Percentiles rank a stretch among this genome's conserved stretches.
These are phyloP conservation scores for Gryllus bimaculatus DNA, from an alignment of 1,140 invertebrate genomes.

Conservation along the genomic window DNA sequence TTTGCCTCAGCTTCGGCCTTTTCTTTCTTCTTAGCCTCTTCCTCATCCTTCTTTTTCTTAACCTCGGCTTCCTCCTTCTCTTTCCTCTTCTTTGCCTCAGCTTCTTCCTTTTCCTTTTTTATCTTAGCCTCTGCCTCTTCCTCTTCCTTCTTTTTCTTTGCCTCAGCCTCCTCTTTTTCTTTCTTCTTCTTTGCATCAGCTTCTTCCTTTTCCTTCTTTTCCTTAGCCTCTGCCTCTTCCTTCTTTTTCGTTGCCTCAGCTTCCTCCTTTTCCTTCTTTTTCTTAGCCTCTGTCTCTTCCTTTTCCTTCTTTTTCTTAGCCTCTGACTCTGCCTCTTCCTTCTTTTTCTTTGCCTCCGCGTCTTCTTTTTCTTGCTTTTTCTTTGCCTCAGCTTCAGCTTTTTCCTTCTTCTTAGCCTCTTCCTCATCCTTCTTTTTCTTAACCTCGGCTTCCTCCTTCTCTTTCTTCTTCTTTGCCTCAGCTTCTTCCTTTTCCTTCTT, in stretches of 20 bases:
- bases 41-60: slow-evolving; percentile 21
- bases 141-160: slow-evolving; percentile 25
- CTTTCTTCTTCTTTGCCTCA: slow-evolving; percentile 20
- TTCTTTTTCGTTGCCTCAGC: not conserved
- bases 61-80: slow-evolving; percentile 23
- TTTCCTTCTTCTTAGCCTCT: slow-evolving; percentile 8
- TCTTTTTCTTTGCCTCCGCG: slow-evolving; percentile 22
- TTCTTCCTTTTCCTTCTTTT: not conserved
- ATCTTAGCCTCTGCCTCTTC: slow-evolving; percentile 30
- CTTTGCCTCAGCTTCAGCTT: slow-evolving; percentile 19
- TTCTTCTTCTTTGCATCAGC: not conserved
- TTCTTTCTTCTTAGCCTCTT: not conserved
- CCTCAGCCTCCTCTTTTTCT: slow-evolving; percentile 22
- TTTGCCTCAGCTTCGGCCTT: not conserved
- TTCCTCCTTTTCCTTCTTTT: slow-evolving; percentile 26
- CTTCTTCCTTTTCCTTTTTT: slow-evolving; percentile 25
- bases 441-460: slow-evolving; percentile 23
- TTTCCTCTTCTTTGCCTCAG: not conserved
- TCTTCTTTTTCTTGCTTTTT: slow-evolving; percentile 12
- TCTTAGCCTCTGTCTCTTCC: slow-evolving; percentile 28
- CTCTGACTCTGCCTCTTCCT: slow-evolving; percentile 21
- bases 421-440: slow-evolving; percentile 22
- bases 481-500: not conserved
- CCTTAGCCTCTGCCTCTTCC: not conserved
- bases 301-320: slow-evolving; percentile 21